phyloP scores from a whole-genome alignment of 2,888 invertebrate genomes.

The Rhopalosiphum nymphaeae region DNA sequence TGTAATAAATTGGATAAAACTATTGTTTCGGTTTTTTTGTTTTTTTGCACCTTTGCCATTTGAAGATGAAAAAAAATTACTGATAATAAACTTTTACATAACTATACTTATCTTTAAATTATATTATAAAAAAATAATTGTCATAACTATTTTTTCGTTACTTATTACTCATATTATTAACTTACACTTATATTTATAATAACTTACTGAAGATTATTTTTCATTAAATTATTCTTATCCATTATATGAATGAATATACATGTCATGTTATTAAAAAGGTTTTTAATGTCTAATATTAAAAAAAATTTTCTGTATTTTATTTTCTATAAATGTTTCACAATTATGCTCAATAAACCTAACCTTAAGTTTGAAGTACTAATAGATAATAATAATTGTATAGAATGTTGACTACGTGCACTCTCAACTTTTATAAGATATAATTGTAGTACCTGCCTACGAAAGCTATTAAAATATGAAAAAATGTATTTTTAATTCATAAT shows the following conservation, averaged over 20 bases:
- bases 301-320: neutral
- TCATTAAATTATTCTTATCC: neutral
- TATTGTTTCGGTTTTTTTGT: neutral
- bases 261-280: neutral
- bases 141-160: neutral
- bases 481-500: neutral
- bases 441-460: neutral
- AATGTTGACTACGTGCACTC: neutral
- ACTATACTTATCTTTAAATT: neutral
- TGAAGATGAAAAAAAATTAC: neutral
- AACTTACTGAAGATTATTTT: neutral
- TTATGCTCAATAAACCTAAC: neutral
- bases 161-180: neutral
- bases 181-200: neutral
- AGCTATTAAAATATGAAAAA: neutral
- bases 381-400: neutral
- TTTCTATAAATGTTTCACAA: neutral
- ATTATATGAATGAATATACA: neutral
- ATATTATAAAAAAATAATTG: neutral
- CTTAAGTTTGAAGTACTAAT: neutral
- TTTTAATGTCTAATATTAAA: neutral
- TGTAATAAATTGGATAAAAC: slow-evolving; percentile 57
- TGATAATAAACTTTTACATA: neutral
- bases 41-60: neutral
- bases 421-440: neutral